A percentile compares a stretch with the other conserved stretches of the same genome.
Conservation (phyloP, 2,113 vertebrate genomes). For the Phaetusa simplex region DNA sequence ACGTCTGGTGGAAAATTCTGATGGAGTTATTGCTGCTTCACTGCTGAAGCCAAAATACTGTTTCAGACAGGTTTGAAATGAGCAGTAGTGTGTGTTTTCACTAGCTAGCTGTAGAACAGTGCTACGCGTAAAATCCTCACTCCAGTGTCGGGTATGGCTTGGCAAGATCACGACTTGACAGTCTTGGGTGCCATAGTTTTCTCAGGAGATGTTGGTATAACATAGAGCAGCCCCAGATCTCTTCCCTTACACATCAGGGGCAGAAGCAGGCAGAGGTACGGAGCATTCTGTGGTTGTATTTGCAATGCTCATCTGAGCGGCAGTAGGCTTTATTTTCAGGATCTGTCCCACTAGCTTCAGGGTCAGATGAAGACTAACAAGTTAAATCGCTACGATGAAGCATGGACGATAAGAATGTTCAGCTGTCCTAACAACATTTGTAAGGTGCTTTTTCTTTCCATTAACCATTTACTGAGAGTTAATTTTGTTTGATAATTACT, state of each 20-base stretch:
- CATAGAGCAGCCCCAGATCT: not conserved
- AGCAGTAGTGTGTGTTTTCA: not conserved
- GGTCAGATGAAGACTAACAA: not conserved
- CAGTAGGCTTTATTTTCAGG: not conserved
- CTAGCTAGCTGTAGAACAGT: not conserved
- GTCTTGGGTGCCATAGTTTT: not conserved
- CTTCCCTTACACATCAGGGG: not conserved
- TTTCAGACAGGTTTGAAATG: not conserved
- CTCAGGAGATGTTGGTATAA: not conserved
- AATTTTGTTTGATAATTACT: not conserved
- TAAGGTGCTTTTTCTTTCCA: not conserved
- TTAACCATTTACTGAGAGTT: not conserved
- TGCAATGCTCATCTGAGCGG: not conserved
- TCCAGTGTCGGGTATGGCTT: not conserved
- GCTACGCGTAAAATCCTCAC: not conserved
- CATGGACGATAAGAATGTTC: not conserved
- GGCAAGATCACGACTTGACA: not conserved
- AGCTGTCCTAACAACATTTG: not conserved
- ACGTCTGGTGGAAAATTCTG: not conserved
- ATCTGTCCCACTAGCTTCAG: not conserved
- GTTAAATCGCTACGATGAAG: not conserved
- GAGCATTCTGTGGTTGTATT: not conserved
- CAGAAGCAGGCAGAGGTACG: not conserved
- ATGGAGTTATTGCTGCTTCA: not conserved
- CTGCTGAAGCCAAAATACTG: not conserved